These are phyloP conservation scores for Macrochelys suwanniensis DNA, from an alignment of 2,797 vertebrate genomes.

Conservation along the genomic window DNA sequence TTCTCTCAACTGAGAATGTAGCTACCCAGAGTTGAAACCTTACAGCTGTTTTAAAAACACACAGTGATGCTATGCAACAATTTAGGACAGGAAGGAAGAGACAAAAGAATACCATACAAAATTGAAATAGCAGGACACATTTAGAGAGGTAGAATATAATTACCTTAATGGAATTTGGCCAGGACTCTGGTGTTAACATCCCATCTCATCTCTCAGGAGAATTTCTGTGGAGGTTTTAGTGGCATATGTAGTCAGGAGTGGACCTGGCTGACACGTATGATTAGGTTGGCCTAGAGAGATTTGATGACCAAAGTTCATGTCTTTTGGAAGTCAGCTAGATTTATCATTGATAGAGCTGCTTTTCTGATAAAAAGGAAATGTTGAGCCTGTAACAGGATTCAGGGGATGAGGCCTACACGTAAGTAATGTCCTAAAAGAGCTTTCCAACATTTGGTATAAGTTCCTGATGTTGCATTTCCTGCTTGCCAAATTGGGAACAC, in stretches of 20 bases:
- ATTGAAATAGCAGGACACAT: neutral
- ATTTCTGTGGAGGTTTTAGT: neutral
- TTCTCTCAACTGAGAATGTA: neutral
- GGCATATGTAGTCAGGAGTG: neutral
- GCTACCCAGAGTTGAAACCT: neutral
- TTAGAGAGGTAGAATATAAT: neutral
- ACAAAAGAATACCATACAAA: neutral
- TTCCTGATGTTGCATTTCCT: neutral
- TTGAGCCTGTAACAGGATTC: neutral
- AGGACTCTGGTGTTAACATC: neutral
- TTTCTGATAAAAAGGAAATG: neutral
- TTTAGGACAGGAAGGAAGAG: neutral
- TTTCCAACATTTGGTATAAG: neutral
- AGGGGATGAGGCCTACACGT: neutral
- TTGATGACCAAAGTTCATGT: neutral
- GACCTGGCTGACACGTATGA: rapidly evolving
- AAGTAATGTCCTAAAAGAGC: neutral
- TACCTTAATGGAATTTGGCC: neutral
- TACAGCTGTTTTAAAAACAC: neutral
- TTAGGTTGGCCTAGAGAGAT: neutral
- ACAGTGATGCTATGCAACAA: rapidly evolving
- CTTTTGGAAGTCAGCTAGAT: neutral
- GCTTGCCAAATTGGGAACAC: neutral
- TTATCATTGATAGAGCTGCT: neutral
- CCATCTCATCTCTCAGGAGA: neutral